phyloP scores from a whole-genome alignment of 2,113 vertebrate species.

The Neotoma lepida region DNA sequence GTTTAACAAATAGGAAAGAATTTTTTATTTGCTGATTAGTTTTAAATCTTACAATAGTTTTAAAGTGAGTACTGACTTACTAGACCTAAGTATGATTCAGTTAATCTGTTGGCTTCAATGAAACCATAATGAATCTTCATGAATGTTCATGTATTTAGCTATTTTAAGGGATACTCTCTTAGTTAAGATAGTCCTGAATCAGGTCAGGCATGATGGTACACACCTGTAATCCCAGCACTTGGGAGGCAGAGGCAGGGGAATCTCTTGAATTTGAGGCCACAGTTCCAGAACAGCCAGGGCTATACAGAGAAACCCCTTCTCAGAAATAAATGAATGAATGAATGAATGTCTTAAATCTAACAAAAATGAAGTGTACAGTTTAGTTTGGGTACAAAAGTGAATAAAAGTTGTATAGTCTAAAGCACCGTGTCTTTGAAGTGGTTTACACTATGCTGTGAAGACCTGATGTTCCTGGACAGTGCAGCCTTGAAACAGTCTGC shows the following conservation, averaged over 20 bases:
- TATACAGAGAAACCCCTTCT: not conserved
- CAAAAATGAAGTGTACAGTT: conserved; percentile 5
- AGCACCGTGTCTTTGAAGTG: not conserved
- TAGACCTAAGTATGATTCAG: not conserved
- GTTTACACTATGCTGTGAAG: conserved; percentile 13
- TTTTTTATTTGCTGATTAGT: conserved; percentile 45
- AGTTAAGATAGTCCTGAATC: conserved; percentile 7
- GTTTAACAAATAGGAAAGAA: not conserved
- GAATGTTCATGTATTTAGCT: conserved; percentile 46
- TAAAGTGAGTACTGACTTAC: conserved; percentile 50
- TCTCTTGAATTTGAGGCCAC: not conserved
- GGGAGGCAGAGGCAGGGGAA: not conserved
- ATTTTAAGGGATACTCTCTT: conserved; percentile 4
- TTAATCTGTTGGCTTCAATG: conserved; percentile 54
- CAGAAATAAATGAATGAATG: not conserved
- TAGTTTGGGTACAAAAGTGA: conserved; percentile 26
- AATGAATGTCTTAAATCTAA: not conserved
- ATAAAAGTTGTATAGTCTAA: not conserved
- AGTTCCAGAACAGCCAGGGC: not conserved
- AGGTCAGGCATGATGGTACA: not conserved
- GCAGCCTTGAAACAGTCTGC: not conserved
- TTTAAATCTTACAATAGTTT: conserved; percentile 37
- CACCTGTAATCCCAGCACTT: not conserved
- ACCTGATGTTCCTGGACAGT: conserved; percentile 6
- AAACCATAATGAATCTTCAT: conserved; percentile 47